phyloP scores from a whole-genome alignment of 2,113 vertebrate species.

The Dasyurus viverrinus region DNA sequence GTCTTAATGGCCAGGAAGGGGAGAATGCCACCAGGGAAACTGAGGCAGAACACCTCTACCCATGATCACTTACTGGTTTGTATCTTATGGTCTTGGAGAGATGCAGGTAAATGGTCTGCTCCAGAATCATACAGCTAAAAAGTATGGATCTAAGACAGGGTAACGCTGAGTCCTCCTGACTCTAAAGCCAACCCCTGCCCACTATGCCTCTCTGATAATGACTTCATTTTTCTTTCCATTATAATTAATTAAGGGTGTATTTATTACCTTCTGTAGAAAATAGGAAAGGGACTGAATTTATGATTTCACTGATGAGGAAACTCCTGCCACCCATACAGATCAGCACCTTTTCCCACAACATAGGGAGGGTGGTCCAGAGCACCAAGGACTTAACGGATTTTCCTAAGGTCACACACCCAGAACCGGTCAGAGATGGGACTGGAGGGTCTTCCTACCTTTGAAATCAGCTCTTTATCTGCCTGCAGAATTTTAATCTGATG shows the following conservation, averaged over 20 bases:
- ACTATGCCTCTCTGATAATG: neutral
- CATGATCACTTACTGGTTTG: neutral
- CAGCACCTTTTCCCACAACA: neutral
- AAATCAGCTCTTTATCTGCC: neutral
- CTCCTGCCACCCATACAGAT: neutral
- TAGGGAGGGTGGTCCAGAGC: neutral
- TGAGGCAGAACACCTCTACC: no score
- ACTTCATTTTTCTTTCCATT: slow-evolving; percentile 27
- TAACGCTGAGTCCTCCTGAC: neutral
- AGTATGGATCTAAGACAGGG: neutral
- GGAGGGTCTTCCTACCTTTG: neutral
- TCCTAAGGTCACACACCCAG: neutral
- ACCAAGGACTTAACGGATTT: neutral
- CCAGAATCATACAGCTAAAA: neutral
- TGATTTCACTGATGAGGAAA: neutral
- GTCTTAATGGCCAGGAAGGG: no score
- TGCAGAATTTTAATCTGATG: slow-evolving; percentile 24
- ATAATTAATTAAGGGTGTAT: neutral
- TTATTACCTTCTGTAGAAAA: neutral
- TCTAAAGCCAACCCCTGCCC: no score
- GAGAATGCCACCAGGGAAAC: no score
- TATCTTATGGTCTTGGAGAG: neutral
- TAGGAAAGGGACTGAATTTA: neutral
- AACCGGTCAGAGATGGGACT: neutral
- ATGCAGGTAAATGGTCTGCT: no score